A percentile compares a stretch with the other conserved stretches of the same genome.
phyloP scores from a whole-genome alignment of 2,797 vertebrate species.

The Amniataba percoides region DNA sequence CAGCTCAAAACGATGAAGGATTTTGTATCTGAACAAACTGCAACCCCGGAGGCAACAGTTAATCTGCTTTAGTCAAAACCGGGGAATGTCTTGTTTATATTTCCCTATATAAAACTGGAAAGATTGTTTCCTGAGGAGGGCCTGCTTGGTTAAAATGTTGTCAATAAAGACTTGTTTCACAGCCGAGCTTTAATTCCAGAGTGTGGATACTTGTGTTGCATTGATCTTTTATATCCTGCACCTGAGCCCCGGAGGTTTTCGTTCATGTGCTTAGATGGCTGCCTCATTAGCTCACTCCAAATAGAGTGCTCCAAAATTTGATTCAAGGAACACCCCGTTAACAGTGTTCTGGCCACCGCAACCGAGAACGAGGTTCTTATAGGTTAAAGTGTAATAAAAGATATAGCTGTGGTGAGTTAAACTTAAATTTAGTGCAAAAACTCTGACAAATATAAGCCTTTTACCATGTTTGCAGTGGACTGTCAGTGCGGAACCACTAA shows the following conservation, averaged over 20 bases:
- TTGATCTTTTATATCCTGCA: constrained; percentile 23
- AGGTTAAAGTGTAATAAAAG: neutral
- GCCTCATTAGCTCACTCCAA: constrained; percentile 15
- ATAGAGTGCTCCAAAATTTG: constrained; percentile 3
- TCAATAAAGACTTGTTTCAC: constrained; percentile 17
- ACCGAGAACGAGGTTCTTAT: neutral
- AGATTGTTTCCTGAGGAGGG: neutral
- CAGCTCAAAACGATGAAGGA: neutral
- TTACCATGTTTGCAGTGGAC: constrained; percentile 3
- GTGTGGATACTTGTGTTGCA: constrained; percentile 18
- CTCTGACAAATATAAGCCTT: neutral
- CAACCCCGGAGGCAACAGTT: neutral
- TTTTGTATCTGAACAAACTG: neutral
- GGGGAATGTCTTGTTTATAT: neutral
- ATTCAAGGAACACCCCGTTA: neutral
- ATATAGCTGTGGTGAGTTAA: neutral
- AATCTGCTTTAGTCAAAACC: neutral
- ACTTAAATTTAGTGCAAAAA: neutral
- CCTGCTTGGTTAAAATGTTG: constrained; percentile 3
- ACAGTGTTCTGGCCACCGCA: neutral
- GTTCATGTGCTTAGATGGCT: neutral
- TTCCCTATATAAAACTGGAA: neutral
- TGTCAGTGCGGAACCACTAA: neutral
- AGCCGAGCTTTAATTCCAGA: constrained; percentile 27
- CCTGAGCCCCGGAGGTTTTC: constrained; percentile 19